Conservation (phyloP, 2,888 invertebrate species). For the Dicranocentrus wangi region DNA sequence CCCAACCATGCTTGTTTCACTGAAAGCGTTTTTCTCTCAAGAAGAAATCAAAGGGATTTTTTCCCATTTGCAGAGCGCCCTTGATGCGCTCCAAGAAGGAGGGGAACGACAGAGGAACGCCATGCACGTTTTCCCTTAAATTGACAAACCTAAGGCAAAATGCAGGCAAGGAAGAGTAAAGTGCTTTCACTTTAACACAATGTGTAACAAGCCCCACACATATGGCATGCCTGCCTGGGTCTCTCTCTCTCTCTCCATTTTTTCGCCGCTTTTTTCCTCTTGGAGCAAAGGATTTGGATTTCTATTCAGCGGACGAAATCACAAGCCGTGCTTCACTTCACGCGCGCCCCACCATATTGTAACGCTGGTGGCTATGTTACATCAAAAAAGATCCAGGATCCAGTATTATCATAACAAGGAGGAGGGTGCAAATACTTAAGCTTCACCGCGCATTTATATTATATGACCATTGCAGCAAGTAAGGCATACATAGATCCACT, state of each 20-base stretch:
- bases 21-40: neutral
- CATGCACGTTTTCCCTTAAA: slow-evolving; percentile 55
- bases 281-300: slow-evolving; percentile 24
- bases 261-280: neutral
- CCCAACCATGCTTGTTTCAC: no score
- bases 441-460: no score
- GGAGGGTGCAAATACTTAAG: no score
- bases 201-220: slow-evolving; percentile 1
- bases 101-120: neutral
- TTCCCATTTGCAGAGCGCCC: neutral
- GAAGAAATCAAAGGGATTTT: slow-evolving; percentile 28
- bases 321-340: slow-evolving; percentile 45
- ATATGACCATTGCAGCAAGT: no score
- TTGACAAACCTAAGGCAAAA: slow-evolving; percentile 58
- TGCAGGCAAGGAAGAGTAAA: neutral
- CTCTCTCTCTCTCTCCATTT: neutral
- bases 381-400: neutral
- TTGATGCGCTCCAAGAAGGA: neutral
- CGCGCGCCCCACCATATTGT: slow-evolving; percentile 44
- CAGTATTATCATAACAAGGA: slow-evolving; percentile 16
- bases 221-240: neutral
- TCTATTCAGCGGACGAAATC: slow-evolving; percentile 45
- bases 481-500: no score
- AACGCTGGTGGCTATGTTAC: neutral
- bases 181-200: slow-evolving; percentile 33